These are phyloP conservation scores for Saxidomus purpurata DNA, from an alignment of 1,140 invertebrate genomes.

Conservation along the genomic window DNA sequence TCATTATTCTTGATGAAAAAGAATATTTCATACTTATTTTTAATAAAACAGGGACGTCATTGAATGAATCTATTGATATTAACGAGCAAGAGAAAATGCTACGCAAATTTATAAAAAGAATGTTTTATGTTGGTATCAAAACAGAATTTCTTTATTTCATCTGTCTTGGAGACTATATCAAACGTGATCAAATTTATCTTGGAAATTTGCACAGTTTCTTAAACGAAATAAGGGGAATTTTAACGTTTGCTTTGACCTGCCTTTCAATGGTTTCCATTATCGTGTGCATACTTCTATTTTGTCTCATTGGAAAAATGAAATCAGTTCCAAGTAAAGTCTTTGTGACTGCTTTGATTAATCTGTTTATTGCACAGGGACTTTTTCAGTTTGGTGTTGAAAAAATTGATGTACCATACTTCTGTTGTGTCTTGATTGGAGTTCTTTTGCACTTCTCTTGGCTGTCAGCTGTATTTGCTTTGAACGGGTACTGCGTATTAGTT, in stretches of 20 bases:
- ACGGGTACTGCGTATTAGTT: neutral
- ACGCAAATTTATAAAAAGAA: neutral
- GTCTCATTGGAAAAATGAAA: neutral
- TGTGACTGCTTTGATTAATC: neutral
- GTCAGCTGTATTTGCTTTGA: neutral
- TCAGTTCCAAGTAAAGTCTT: neutral
- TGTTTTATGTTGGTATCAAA: neutral
- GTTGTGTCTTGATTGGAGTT: neutral
- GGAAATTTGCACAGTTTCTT: neutral
- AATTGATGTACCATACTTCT: neutral
- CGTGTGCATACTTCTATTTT: neutral
- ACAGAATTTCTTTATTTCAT: neutral
- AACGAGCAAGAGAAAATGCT: neutral
- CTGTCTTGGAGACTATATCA: neutral
- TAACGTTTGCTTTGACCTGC: neutral
- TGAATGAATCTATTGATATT: neutral
- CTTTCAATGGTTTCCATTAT: neutral
- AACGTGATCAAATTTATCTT: neutral
- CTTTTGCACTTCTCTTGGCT: neutral
- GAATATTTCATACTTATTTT: neutral
- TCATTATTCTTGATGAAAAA: neutral
- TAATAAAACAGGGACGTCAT: neutral
- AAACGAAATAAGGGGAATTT: neutral
- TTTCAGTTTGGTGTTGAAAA: constrained; percentile 13
- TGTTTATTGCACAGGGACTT: neutral